Conservation (phyloP, 2,888 invertebrate species). For the Eurytoma adleriae region DNA sequence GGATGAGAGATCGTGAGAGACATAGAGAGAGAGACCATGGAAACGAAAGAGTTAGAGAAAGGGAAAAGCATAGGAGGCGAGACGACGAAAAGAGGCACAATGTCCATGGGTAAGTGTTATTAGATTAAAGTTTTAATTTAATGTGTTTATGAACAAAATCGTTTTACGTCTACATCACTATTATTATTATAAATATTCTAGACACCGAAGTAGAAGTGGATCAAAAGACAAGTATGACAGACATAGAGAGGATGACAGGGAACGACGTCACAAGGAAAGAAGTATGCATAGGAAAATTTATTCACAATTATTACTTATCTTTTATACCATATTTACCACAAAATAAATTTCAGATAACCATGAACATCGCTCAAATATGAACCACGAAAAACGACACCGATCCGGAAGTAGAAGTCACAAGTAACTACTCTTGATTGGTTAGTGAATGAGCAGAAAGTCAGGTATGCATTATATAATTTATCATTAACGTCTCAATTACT, state of each 20-base stretch:
- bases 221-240: constrained; percentile 73
- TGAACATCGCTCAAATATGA: constrained; percentile 71
- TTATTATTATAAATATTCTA: constrained; percentile 56
- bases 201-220: constrained; percentile 72
- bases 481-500: constrained; percentile 75
- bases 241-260: constrained; percentile 72
- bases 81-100: constrained; percentile 73
- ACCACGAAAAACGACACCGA: constrained; percentile 73
- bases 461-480: constrained; percentile 75
- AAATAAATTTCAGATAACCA: constrained; percentile 65
- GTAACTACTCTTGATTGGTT: constrained; percentile 76
- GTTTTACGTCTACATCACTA: constrained; percentile 14
- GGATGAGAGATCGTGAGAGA: constrained; percentile 63
- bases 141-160: neutral
- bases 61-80: constrained; percentile 71
- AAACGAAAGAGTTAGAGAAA: constrained; percentile 63
- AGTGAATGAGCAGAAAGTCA: constrained; percentile 75
- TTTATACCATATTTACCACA: constrained; percentile 15
- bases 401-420: constrained; percentile 76
- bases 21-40: constrained; percentile 67
- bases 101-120: constrained; percentile 63
- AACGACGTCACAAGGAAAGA: constrained; percentile 72
- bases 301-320: neutral
- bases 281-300: constrained; percentile 59
- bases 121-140: neutral